Evolutionary conservation across 2,888 invertebrate genomes (phyloP), one percentile per base, ranked within the genome.

Genomic region (Agelastica alni): DNA sequence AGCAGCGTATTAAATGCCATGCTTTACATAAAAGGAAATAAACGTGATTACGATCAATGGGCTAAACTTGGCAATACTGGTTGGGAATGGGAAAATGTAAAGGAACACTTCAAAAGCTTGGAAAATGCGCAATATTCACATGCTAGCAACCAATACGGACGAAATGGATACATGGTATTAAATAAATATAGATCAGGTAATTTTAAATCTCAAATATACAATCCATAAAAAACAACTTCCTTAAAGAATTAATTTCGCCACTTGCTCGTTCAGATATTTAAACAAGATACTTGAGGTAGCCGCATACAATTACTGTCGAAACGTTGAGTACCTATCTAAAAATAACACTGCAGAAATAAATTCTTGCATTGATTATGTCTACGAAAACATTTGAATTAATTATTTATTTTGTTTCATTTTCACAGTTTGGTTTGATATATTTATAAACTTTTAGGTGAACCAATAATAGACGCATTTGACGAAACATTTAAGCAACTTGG

Each of bases 21-120:
- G 85, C 51, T 86, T 0, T 85, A 88, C 67, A 69, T 85, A 0
- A 76, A 84, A 3, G 88, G 88, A 0, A 84, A 85, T 71, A 79
- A 81, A 2, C 66, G 68, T 2, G 88, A 89, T 68, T 89, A 81
- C 65, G 83, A 89, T 64, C 68, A 75, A 0, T 89, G 89, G 89
- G 78, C 79, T 6, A 65, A 68, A 0, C 39, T 56, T 28, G 88
- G 88, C 0, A 87, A 85, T 63, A 56, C 69, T 0, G 84, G 83
- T 0, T 89, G 89, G 89, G 78, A 76, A 36, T 82, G 77, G 66
- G 70, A 78, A 1, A 70, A 76, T 4, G 75, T 82, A 0, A 63
- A 80, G 1, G 75, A 76, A 0, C 75, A 77, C 58, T 84, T 83
- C 65, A 70, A 70, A 49, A 71, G 73, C 55, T 64, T 72, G 0